Evolutionary conservation across 2,113 vertebrate species (phyloP), one percentile per base, ranked within the genome.

Genomic region (Protomyctophum bolini): DNA sequence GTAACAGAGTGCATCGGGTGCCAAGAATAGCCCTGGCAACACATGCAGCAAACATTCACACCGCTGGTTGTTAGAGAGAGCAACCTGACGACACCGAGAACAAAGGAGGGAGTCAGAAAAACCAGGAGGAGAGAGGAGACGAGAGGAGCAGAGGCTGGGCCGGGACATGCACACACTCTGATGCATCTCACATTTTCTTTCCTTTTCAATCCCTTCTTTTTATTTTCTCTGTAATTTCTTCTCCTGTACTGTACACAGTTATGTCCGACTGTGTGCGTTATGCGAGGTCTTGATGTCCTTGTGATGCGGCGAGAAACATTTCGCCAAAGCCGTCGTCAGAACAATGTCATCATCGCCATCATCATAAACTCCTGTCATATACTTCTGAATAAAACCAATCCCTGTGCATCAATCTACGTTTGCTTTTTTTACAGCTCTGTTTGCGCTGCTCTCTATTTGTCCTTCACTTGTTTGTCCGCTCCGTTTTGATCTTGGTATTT

Each of bases 21-120:
- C 74, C 75, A 82, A 67, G 86, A 88, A 87, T 80, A 91, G 84
- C 80, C 77, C 83, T 80, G 85, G 86, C 80, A 84, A 88, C 89
- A 21, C 21, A 92, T 89, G 89, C 90, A 89, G 80, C 76, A 82
- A 86, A 81, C 82, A 80, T 72, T 84, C 68, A 52, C 74, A 79
- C 67, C 64, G 83, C 87, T 83, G 66, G 79, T 67, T 84, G 59
- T 81, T 54, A 83, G 72, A 75, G 68, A 57, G 21, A 21, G 21
- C 21, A 21, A 21, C 2, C 21, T 21, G 21, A 21, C 21, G 21
- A 55, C 33, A 75, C 15, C 45, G 52, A 55, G 63, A 79, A 86
- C 55, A 84, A 65, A 82, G 69, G 46, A 73, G 72, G 67, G 81
- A 75, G 82, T 21, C 58, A 67, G 55, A 52, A 73, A 70, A 81